Percentiles rank a stretch among this genome's conserved stretches.
These are phyloP conservation scores for Paramormyrops kingsleyae DNA, from an alignment of 2,113 vertebrate species.

Conservation along the genomic window DNA sequence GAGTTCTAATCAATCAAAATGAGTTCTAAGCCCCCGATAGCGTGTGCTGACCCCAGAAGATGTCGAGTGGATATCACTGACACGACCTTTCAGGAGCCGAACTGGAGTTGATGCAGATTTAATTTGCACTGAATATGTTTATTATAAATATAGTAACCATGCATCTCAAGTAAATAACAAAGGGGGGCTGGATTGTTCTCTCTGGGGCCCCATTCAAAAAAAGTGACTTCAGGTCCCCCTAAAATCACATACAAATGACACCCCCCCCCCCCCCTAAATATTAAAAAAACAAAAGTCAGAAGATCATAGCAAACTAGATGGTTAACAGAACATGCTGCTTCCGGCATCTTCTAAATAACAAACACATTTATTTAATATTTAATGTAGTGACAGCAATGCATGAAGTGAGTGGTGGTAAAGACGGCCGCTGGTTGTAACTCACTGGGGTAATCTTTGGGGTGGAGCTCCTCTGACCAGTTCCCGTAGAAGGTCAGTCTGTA, in stretches of 20 bases:
- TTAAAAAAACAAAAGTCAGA: too few relatives aligned
- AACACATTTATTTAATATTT: background rate
- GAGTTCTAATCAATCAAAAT: background rate
- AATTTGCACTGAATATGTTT: background rate
- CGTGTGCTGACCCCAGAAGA: background rate
- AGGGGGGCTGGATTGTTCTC: background rate
- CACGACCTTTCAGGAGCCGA: background rate
- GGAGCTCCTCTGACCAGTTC: constrained; percentile 94
- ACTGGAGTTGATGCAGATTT: background rate
- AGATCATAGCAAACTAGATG: too few relatives aligned
- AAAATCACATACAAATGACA: background rate
- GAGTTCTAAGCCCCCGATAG: background rate
- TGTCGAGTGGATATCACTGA: background rate
- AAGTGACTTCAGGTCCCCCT: background rate
- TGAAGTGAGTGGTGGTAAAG: background rate
- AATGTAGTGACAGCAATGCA: background rate
- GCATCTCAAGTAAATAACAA: background rate
- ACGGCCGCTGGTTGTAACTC: constrained; percentile 45
- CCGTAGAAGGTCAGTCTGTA: constrained; percentile 93
- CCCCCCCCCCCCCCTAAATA: too few relatives aligned
- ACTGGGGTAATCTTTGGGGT: constrained; percentile 95
- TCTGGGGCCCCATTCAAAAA: too few relatives aligned
- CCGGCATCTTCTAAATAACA: background rate
- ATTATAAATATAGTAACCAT: background rate
- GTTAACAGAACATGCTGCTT: background rate